These are phyloP conservation scores for Manduca sexta DNA, from an alignment of 1,140 invertebrate species.

Conservation along the genomic window DNA sequence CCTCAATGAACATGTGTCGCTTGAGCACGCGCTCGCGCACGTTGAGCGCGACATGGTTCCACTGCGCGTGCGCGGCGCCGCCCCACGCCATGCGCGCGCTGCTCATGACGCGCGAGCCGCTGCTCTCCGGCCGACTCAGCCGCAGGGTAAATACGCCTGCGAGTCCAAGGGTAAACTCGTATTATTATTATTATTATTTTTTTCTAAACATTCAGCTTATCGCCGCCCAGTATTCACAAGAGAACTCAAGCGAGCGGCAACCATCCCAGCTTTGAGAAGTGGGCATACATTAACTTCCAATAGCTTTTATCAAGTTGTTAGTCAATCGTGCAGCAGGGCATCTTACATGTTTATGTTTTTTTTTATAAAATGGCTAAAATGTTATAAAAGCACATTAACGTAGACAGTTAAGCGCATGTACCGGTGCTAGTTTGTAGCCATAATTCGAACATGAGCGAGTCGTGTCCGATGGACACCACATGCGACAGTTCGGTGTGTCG, in stretches of 20 bases:
- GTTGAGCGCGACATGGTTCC: conserved; percentile 78
- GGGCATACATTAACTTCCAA: too few relatives aligned
- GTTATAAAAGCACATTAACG: too few relatives aligned
- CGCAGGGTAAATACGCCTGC: conserved; percentile 72
- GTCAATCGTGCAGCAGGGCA: too few relatives aligned
- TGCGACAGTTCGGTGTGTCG: conserved; percentile 23
- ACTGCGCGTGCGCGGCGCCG: conserved; percentile 67
- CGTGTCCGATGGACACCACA: conserved; percentile 48
- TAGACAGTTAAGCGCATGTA: conserved; percentile 19
- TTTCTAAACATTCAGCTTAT: too few relatives aligned
- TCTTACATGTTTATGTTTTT: too few relatives aligned
- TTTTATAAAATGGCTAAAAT: too few relatives aligned
- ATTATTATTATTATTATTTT: too few relatives aligned
- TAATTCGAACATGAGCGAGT: conserved; percentile 54
- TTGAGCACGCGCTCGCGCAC: conserved; percentile 75
- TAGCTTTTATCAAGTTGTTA: too few relatives aligned
- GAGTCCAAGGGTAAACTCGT: too few relatives aligned
- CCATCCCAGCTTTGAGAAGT: too few relatives aligned
- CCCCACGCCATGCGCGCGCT: conserved; percentile 67
- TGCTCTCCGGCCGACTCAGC: conserved; percentile 74
- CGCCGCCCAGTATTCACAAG: too few relatives aligned
- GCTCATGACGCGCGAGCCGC: conserved; percentile 70
- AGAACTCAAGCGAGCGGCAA: too few relatives aligned
- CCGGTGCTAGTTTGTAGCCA: conserved; percentile 42
- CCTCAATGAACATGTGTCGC: conserved; percentile 75